Percentiles rank a stretch among this genome's conserved stretches.
Conservation (phyloP, 92 coral and sea anemone species). For the Palythoa grandiflora region DNA sequence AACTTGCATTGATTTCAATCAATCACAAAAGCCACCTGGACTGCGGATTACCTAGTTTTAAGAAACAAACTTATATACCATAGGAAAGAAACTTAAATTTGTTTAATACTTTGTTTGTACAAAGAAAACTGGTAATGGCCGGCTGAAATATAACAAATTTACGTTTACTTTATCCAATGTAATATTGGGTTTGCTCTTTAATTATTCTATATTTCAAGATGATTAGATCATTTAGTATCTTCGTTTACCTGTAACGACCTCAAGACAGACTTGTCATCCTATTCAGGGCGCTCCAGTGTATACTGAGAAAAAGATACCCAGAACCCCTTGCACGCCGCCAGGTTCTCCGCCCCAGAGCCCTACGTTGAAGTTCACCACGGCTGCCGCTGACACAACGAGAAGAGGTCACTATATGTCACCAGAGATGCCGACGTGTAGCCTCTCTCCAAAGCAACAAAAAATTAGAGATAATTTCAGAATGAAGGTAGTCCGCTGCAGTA, state of each 20-base stretch:
- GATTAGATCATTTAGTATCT: not conserved
- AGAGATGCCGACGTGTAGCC: conserved; percentile 46
- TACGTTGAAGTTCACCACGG: conserved; percentile 87
- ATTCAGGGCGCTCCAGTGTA: conserved; percentile 35
- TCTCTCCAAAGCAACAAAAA: conserved; percentile 75
- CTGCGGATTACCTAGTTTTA: no score
- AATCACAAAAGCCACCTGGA: no score
- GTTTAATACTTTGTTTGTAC: no score
- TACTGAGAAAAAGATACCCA: conserved; percentile 73
- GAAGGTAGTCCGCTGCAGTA: conserved; percentile 68
- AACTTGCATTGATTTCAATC: no score
- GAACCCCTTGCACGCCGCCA: conserved; percentile 95
- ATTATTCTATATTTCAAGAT: not conserved
- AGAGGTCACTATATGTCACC: conserved; percentile 63
- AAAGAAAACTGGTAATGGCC: no score
- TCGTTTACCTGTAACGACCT: not conserved
- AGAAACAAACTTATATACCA: no score
- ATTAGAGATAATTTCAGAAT: conserved; percentile 84
- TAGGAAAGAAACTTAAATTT: no score
- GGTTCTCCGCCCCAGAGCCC: conserved; percentile 99
- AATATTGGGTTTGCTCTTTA: not conserved
- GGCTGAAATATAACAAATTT: no score
- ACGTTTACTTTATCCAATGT: no score
- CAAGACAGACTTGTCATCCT: not conserved
- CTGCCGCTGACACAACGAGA: conserved; percentile 96